A percentile compares a stretch with the other conserved stretches of the same genome.
These are phyloP conservation scores for Trichonephila inaurata DNA, from an alignment of 1,140 invertebrate genomes.

Conservation along the genomic window DNA sequence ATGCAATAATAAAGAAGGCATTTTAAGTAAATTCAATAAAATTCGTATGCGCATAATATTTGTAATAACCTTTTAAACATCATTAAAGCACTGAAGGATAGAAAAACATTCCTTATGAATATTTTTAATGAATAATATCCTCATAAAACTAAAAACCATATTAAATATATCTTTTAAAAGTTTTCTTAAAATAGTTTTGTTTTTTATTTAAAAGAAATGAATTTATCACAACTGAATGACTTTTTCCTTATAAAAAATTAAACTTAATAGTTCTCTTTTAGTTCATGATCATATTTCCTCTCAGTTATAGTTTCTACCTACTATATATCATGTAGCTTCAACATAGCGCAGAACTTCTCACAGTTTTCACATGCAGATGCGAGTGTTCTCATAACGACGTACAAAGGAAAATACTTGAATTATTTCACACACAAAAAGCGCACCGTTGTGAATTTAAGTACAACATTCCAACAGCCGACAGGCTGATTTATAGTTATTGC, in stretches of 20 bases:
- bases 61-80: no score
- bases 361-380: not conserved
- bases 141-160: no score
- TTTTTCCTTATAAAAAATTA: not conserved
- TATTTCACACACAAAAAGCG: slow-evolving; percentile 48
- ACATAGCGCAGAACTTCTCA: not conserved
- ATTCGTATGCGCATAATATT: no score
- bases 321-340: not conserved
- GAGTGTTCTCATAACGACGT: not conserved
- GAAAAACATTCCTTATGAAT: no score
- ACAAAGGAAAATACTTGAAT: slow-evolving; percentile 57
- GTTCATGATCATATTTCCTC: not conserved
- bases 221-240: not conserved
- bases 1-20: no score
- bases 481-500: slow-evolving; percentile 60
- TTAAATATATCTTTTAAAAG: no score
- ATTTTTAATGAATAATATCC: no score
- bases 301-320: not conserved
- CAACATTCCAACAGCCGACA: slow-evolving; percentile 43
- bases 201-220: no score
- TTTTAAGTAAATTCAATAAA: no score
- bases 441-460: slow-evolving; percentile 42
- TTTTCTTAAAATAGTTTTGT: no score
- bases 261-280: not conserved
- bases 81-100: no score